Percentiles rank a stretch among this genome's conserved stretches.
phyloP scores from a whole-genome alignment of 2,888 invertebrate species.

The Aleiodes leptofemur region DNA sequence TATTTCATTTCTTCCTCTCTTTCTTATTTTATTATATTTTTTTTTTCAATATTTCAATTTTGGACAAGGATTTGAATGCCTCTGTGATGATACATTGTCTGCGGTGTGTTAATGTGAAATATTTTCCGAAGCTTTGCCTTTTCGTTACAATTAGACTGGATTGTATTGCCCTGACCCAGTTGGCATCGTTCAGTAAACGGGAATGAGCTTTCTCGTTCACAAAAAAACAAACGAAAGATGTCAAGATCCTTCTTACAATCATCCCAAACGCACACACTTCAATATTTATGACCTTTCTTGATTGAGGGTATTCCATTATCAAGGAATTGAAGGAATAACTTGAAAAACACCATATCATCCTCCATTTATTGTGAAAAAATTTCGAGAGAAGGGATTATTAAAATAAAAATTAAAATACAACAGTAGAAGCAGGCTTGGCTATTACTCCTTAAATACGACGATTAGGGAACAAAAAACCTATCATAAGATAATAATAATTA shows the following conservation, averaged over 20 bases:
- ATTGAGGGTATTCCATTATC: constrained; percentile 29
- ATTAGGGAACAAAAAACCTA: background rate
- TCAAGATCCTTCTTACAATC: constrained; percentile 33
- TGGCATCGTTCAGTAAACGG: constrained; percentile 53
- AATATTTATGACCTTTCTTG: constrained; percentile 27
- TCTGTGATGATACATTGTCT: background rate
- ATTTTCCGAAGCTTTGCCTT: constrained; percentile 34
- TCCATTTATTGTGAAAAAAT: background rate
- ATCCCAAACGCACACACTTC: constrained; percentile 13
- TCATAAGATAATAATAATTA: background rate
- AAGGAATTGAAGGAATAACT: background rate
- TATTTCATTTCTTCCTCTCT: too few relatives aligned
- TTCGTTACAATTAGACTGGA: constrained; percentile 44
- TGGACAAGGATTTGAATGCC: background rate
- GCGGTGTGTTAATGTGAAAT: background rate
- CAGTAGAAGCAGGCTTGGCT: too few relatives aligned
- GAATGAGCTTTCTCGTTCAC: constrained; percentile 44
- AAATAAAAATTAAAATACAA: constrained; percentile 13
- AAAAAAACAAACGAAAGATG: constrained; percentile 38
- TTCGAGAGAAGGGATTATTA: constrained; percentile 1
- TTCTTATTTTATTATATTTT: too few relatives aligned
- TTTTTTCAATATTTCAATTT: background rate
- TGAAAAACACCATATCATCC: background rate
- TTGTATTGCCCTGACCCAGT: constrained; percentile 60
- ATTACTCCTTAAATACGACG: too few relatives aligned